These are phyloP conservation scores for Takifugu ocellatus DNA, from an alignment of 2,797 vertebrate genomes.

Conservation along the genomic window DNA sequence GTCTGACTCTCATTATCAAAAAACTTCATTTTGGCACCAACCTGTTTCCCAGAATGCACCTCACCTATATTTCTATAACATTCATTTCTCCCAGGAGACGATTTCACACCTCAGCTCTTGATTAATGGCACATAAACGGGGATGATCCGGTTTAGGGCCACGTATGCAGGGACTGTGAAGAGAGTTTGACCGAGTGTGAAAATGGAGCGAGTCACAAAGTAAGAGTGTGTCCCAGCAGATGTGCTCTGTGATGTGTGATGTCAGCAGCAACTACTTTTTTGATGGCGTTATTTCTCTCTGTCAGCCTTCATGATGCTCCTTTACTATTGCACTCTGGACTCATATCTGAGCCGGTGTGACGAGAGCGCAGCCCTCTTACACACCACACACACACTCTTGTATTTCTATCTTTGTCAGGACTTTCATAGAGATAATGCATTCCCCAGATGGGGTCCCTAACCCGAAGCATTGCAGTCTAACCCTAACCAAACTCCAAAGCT, in stretches of 20 bases:
- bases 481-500: too few species aligned
- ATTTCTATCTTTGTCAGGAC: too few species aligned
- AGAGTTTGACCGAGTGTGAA: constrained; percentile 53
- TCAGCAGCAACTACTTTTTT: constrained; percentile 9
- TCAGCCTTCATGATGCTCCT: constrained; percentile 7
- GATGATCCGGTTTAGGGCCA: constrained; percentile 22
- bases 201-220: constrained; percentile 51
- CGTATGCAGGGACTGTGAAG: constrained; percentile 9
- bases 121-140: constrained; percentile 34
- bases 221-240: constrained; percentile 39
- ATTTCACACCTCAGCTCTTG: constrained; percentile 35
- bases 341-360: too few species aligned
- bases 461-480: too few species aligned
- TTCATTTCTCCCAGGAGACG: constrained; percentile 20
- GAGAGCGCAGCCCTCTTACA: too few species aligned
- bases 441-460: too few species aligned
- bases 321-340: too few species aligned
- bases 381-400: too few species aligned
- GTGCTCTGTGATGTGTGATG: constrained; percentile 26
- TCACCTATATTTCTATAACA: not conserved
- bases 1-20: too few species aligned
- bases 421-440: too few species aligned
- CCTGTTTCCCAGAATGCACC: too few species aligned
- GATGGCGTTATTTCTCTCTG: constrained; percentile 21
- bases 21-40: too few species aligned